Evolutionary conservation across 2,113 vertebrate genomes (phyloP).

Genomic region (Pedetes capensis): DNA sequence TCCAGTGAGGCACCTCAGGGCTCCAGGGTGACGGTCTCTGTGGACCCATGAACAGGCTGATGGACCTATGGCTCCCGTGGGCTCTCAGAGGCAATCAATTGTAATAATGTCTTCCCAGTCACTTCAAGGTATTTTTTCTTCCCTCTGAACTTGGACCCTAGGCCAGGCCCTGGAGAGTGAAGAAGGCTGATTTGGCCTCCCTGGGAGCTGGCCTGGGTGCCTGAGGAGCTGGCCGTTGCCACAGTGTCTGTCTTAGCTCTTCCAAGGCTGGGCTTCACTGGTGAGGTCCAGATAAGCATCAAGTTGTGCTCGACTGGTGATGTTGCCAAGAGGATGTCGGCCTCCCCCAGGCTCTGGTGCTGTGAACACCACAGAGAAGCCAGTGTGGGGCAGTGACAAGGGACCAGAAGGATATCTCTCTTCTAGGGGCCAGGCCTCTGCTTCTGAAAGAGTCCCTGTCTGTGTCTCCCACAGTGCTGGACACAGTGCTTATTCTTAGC

Average conservation of each 20-base stretch:
- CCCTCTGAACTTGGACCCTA: background rate
- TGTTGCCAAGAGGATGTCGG: background rate
- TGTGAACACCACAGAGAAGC: background rate
- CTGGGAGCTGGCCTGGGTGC: background rate
- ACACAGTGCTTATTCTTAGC: rapidly evolving
- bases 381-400: background rate
- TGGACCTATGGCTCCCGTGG: background rate
- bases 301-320: background rate
- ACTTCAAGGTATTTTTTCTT: background rate
- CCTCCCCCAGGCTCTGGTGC: background rate
- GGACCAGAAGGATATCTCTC: background rate
- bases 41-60: background rate
- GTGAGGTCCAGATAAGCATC: background rate
- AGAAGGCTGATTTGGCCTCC: background rate
- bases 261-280: background rate
- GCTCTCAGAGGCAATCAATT: background rate
- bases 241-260: constrained; percentile 28
- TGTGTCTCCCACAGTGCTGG: background rate
- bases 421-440: background rate
- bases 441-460: background rate
- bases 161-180: background rate
- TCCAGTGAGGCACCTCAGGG: background rate
- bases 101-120: background rate
- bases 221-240: constrained; percentile 32
- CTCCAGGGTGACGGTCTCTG: background rate